Percentiles rank a stretch among this genome's conserved stretches.
Evolutionary conservation across 53 echinoderm and acorn worm genomes (phyloP).

Genomic region (Patiria pectinifera): DNA sequence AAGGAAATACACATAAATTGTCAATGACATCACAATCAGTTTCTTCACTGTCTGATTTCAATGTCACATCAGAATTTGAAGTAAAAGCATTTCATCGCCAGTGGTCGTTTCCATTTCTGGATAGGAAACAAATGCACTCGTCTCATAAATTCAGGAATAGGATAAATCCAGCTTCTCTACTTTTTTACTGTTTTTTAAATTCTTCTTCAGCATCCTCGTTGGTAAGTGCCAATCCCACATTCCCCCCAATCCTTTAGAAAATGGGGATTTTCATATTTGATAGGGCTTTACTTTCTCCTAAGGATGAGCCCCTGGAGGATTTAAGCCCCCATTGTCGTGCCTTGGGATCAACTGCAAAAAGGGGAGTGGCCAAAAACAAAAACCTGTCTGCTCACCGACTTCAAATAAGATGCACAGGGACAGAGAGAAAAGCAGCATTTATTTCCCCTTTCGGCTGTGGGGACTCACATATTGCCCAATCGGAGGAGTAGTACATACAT

Average conservation of each 20-base stretch:
- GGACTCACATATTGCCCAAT: neutral
- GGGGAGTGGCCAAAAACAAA: conserved; percentile 43
- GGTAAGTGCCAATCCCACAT: neutral
- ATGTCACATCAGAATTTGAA: neutral
- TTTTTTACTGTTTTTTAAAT: neutral
- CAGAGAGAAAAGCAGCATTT: conserved; percentile 41
- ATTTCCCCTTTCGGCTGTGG: conserved; percentile 14
- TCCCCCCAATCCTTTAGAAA: conserved; percentile 21
- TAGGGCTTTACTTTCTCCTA: neutral
- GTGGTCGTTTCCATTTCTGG: conserved; percentile 9
- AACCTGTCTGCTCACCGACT: conserved; percentile 1
- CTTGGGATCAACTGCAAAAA: conserved; percentile 40
- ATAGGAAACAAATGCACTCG: neutral
- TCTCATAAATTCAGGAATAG: neutral
- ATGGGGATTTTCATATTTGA: conserved; percentile 59
- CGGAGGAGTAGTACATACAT: neutral
- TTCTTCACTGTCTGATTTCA: neutral
- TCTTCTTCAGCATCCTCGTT: neutral
- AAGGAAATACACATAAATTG: neutral
- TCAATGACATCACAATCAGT: neutral
- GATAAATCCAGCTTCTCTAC: neutral
- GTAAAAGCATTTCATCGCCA: neutral
- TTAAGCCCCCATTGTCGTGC: conserved; percentile 34
- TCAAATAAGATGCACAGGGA: conserved; percentile 4
- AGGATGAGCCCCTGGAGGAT: neutral